Conservation (phyloP, 1,140 invertebrate species). For the Leptinotarsa defecta region DNA sequence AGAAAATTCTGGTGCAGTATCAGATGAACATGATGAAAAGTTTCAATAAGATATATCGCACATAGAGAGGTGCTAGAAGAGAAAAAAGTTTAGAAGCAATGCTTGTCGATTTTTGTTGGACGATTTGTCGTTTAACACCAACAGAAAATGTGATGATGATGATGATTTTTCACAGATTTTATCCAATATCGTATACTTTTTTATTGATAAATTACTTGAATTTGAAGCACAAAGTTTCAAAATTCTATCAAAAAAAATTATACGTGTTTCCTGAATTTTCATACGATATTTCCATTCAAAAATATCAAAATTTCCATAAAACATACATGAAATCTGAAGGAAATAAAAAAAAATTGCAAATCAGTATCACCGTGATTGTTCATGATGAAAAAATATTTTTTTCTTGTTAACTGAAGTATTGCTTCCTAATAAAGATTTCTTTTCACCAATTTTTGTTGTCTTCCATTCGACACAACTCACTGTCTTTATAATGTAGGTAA, state of each 20-base stretch:
- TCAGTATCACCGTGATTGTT: too few species aligned
- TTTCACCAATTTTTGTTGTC: too few species aligned
- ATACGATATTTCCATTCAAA: background rate
- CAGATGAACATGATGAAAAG: background rate
- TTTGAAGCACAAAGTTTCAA: background rate
- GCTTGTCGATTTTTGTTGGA: constrained; percentile 7
- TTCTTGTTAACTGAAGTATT: too few species aligned
- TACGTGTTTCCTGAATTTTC: background rate
- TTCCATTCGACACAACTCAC: too few species aligned
- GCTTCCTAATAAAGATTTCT: too few species aligned
- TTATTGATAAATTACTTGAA: background rate
- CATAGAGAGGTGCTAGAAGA: background rate
- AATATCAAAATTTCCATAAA: background rate
- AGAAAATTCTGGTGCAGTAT: background rate
- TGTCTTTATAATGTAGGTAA: too few species aligned
- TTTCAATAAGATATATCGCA: background rate
- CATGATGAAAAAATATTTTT: too few species aligned
- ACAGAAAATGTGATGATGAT: background rate
- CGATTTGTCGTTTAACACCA: background rate
- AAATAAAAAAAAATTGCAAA: too few species aligned
- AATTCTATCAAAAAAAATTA: background rate
- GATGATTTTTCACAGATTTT: background rate
- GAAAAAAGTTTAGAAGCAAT: background rate
- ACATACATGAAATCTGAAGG: too few species aligned
- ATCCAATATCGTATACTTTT: background rate